phyloP scores from a whole-genome alignment of 2,888 invertebrate genomes.

The Andrena bicolor region DNA sequence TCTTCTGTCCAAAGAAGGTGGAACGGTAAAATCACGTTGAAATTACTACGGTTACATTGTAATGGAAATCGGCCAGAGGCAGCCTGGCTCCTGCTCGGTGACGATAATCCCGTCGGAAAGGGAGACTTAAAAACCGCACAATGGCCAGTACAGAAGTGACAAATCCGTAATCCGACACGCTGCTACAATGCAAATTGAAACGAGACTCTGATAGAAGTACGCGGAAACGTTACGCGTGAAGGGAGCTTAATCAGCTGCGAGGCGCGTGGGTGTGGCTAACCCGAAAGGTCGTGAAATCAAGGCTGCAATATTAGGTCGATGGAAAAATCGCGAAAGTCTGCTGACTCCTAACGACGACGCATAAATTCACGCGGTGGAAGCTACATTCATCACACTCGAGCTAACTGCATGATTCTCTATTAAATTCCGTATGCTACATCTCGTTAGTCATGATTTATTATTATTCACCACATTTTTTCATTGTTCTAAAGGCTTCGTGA shows the following conservation, averaged over 20 bases:
- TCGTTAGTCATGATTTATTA: too few relatives aligned
- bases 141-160: conserved; percentile 28
- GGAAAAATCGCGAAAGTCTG: neutral
- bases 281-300: conserved; percentile 35
- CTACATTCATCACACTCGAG: neutral
- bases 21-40: neutral
- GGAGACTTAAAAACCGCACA: conserved; percentile 35
- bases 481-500: too few relatives aligned
- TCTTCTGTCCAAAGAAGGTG: neutral
- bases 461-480: too few relatives aligned
- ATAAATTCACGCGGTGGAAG: neutral
- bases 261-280: conserved; percentile 43
- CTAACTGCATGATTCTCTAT: too few relatives aligned
- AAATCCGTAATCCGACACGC: conserved; percentile 45
- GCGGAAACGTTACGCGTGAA: conserved; percentile 40
- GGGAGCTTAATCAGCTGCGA: conserved; percentile 39
- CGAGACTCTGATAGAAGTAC: conserved; percentile 29
- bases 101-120: conserved; percentile 4
- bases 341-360: neutral
- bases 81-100: neutral
- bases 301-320: conserved; percentile 11
- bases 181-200: conserved; percentile 33
- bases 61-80: neutral
- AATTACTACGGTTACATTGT: neutral
- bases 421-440: too few relatives aligned